phyloP scores from a whole-genome alignment of 2,888 invertebrate genomes.

The Scaptodrosophila latifasciaeformis region DNA sequence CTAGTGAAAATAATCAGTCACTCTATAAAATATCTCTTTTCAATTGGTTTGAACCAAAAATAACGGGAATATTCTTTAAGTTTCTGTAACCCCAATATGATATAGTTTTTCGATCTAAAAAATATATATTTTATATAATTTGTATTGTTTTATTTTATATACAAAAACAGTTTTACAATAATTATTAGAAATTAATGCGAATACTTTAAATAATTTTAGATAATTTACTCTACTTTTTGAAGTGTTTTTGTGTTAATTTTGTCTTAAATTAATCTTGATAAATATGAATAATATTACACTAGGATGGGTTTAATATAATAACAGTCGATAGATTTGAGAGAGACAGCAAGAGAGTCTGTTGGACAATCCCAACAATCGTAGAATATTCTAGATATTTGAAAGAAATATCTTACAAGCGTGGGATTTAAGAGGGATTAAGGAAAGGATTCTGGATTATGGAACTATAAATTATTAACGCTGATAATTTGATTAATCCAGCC shows the following conservation, averaged over 20 bases:
- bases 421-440: background rate
- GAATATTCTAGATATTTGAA: constrained; percentile 20
- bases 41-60: too few species aligned
- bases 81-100: too few species aligned
- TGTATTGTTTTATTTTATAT: constrained; percentile 50
- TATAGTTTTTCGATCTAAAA: too few species aligned
- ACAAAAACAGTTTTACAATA: constrained; percentile 55
- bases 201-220: background rate
- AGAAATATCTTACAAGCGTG: constrained; percentile 47
- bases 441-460: too few species aligned
- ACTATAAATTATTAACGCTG: constrained; percentile 91
- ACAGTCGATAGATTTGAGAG: constrained; percentile 43
- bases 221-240: background rate
- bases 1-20: too few species aligned
- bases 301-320: constrained; percentile 55
- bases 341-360: constrained; percentile 10
- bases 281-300: constrained; percentile 55
- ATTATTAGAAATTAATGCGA: background rate
- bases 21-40: too few species aligned
- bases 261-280: background rate
- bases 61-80: too few species aligned
- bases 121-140: constrained; percentile 29
- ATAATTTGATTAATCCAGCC: constrained; percentile 99
- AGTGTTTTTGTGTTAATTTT: background rate
- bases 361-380: constrained; percentile 42